phyloP scores from a whole-genome alignment of 2,888 invertebrate species.

The Eulithis prunata region DNA sequence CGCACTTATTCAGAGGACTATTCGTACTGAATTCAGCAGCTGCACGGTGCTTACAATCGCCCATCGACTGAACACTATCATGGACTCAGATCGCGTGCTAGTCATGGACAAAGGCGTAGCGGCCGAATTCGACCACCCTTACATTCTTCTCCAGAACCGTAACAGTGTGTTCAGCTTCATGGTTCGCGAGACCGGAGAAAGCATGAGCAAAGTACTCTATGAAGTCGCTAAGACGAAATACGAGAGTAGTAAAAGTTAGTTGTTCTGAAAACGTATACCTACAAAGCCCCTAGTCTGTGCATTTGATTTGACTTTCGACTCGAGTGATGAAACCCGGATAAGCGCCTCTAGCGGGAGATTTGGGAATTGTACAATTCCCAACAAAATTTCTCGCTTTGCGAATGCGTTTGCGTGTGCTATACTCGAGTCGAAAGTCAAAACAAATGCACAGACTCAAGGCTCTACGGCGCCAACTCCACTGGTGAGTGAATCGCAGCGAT shows the following conservation, averaged over 20 bases:
- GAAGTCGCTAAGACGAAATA: conserved; percentile 71
- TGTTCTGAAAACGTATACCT: neutral
- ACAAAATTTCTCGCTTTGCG: too few species aligned
- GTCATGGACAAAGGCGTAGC: conserved; percentile 93
- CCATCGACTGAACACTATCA: conserved; percentile 94
- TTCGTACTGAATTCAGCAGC: conserved; percentile 88
- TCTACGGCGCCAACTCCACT: too few species aligned
- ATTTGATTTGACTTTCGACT: too few species aligned
- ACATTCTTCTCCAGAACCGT: conserved; percentile 84
- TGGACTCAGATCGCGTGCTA: conserved; percentile 94
- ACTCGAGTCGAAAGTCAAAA: too few species aligned
- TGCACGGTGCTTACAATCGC: conserved; percentile 96
- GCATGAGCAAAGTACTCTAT: conserved; percentile 61
- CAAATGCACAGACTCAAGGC: too few species aligned
- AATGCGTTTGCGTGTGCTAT: too few species aligned
- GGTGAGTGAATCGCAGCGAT: too few species aligned
- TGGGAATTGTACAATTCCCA: too few species aligned
- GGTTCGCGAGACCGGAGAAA: conserved; percentile 87
- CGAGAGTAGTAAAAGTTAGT: conserved; percentile 37
- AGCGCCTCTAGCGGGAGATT: too few species aligned
- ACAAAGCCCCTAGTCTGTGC: too few species aligned
- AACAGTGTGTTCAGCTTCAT: conserved; percentile 86
- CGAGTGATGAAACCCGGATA: too few species aligned
- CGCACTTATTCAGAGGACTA: conserved; percentile 91
- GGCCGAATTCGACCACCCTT: conserved; percentile 88